Evolutionary conservation across 2,797 vertebrate genomes (phyloP).

Genomic region (Tokudaia muenninki): DNA sequence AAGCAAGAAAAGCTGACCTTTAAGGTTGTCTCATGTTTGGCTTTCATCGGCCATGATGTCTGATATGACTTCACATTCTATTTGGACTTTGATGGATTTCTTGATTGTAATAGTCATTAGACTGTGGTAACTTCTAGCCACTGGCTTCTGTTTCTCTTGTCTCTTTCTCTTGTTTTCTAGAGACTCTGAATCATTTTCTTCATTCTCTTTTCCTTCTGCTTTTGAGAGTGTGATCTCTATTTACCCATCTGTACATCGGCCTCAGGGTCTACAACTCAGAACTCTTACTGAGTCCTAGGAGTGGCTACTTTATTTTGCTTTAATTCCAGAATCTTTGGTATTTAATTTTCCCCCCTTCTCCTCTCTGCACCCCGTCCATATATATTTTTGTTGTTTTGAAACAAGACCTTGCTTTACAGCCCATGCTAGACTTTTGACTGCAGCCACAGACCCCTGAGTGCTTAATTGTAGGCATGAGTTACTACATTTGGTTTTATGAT

Average conservation of each 20-base stretch:
- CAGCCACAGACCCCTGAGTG: no score
- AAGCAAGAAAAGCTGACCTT: background rate
- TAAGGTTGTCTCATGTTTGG: conserved; percentile 17
- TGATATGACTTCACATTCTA: background rate
- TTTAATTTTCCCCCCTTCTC: background rate
- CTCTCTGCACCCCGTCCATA: background rate
- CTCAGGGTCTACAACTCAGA: background rate
- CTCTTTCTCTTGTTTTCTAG: background rate
- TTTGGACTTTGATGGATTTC: conserved; percentile 16
- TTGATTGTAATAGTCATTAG: conserved; percentile 15
- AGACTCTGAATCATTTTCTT: background rate
- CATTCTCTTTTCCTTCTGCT: background rate
- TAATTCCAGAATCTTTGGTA: background rate
- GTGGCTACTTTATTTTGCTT: background rate
- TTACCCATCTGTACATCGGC: background rate
- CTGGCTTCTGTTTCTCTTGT: background rate
- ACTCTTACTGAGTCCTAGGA: background rate
- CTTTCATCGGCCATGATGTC: background rate
- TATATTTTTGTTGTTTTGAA: background rate
- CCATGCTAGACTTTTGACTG: background rate
- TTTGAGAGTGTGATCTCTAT: background rate
- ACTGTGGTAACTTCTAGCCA: background rate
- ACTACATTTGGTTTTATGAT: background rate
- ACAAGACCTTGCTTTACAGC: background rate
- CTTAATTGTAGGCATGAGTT: background rate